These are phyloP conservation scores for Mus minutoides DNA, from an alignment of 2,797 vertebrate species.

Conservation along the genomic window DNA sequence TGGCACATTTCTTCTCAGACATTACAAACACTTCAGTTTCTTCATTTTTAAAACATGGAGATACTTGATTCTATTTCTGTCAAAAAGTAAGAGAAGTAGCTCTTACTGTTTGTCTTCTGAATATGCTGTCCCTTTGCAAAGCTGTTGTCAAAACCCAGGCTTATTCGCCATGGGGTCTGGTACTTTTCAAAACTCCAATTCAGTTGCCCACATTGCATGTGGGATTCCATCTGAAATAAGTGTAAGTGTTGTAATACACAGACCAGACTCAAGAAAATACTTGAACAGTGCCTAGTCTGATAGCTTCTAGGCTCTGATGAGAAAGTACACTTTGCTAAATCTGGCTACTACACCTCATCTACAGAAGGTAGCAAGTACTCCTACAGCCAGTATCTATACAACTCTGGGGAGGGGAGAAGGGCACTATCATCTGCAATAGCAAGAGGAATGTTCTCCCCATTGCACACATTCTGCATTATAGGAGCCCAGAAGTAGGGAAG, in stretches of 20 bases:
- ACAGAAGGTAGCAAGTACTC: not conserved
- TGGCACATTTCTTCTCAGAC: not conserved
- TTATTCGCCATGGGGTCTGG: not conserved
- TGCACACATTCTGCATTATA: not conserved
- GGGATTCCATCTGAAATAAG: constrained; percentile 31
- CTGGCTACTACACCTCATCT: not conserved
- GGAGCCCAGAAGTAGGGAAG: not conserved
- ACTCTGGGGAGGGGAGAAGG: constrained; percentile 1
- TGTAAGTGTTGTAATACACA: not conserved
- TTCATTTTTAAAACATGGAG: constrained; percentile 30
- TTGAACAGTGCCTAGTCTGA: not conserved
- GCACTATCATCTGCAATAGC: not conserved
- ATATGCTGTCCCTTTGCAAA: constrained; percentile 8
- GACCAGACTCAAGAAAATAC: not conserved
- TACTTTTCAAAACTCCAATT: not conserved
- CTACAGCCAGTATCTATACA: not conserved
- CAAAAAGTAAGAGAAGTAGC: not conserved
- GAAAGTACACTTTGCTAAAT: not conserved
- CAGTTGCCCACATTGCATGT: not conserved
- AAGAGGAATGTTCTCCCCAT: constrained; percentile 24
- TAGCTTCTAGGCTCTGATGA: constrained; percentile 11
- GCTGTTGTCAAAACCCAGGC: constrained; percentile 4
- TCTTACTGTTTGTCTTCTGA: not conserved
- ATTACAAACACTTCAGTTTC: not conserved
- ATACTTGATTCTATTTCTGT: not conserved